Percentiles rank a stretch among this genome's conserved stretches.
Conservation (phyloP, 2,888 invertebrate species). For the Steromphala cineraria region DNA sequence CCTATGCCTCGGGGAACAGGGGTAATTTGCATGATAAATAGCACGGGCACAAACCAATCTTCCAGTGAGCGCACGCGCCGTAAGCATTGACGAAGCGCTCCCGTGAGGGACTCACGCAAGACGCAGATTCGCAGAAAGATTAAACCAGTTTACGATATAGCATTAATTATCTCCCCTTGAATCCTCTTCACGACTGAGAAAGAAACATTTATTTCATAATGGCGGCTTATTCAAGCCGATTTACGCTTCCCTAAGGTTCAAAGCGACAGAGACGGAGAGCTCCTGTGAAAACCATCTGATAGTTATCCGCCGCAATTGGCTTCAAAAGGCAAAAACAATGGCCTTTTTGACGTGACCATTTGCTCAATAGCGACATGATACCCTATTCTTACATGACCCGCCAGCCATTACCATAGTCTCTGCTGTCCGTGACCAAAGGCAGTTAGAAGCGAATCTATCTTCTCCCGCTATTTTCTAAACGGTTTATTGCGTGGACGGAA, state of each 20-base stretch:
- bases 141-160: constrained; percentile 2
- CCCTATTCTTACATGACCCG: neutral
- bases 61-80: neutral
- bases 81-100: neutral
- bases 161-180: constrained; percentile 3
- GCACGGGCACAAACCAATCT: neutral
- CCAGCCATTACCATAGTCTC: neutral
- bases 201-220: neutral
- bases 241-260: neutral
- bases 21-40: constrained; percentile 2
- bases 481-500: constrained; percentile 1
- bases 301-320: neutral
- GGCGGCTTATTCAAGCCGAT: neutral
- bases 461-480: neutral
- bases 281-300: neutral
- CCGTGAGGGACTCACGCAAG: neutral
- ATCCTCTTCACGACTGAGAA: neutral
- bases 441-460: neutral
- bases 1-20: neutral
- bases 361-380: neutral
- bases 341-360: neutral
- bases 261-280: neutral
- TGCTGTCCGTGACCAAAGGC: neutral
- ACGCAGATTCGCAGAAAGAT: neutral
- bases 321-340: neutral